A percentile compares a stretch with the other conserved stretches of the same genome.
Conservation (phyloP, 2,888 invertebrate genomes). For the Pachymerium ferrugineum region DNA sequence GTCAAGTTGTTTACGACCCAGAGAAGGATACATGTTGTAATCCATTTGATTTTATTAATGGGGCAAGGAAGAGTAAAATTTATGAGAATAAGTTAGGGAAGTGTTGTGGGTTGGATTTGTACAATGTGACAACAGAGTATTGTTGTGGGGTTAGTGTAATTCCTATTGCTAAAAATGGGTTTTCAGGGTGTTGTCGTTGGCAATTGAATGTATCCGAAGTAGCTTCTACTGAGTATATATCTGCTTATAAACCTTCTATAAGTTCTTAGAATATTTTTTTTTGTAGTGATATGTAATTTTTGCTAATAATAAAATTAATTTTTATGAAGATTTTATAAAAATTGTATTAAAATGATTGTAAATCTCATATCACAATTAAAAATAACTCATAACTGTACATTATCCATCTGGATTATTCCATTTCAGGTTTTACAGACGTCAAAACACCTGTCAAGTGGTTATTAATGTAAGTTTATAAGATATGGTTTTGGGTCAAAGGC, state of each 20-base stretch:
- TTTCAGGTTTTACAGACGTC: too few species aligned
- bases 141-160: not conserved
- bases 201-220: not conserved
- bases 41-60: not conserved
- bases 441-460: too few species aligned
- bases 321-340: too few species aligned
- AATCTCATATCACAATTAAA: too few species aligned
- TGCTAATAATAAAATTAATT: too few species aligned
- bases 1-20: not conserved
- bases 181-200: not conserved
- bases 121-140: not conserved
- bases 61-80: not conserved
- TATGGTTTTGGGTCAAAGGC: too few species aligned
- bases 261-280: too few species aligned
- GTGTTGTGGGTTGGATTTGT: not conserved
- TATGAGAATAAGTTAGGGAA: not conserved
- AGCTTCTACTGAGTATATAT: not conserved
- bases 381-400: too few species aligned
- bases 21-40: not conserved
- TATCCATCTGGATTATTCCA: too few species aligned
- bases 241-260: not conserved
- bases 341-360: too few species aligned
- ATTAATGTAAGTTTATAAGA: too few species aligned
- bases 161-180: not conserved
- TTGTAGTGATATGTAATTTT: too few species aligned